These are phyloP conservation scores for Amiota minor DNA, from an alignment of 2,888 invertebrate species.

Conservation along the genomic window DNA sequence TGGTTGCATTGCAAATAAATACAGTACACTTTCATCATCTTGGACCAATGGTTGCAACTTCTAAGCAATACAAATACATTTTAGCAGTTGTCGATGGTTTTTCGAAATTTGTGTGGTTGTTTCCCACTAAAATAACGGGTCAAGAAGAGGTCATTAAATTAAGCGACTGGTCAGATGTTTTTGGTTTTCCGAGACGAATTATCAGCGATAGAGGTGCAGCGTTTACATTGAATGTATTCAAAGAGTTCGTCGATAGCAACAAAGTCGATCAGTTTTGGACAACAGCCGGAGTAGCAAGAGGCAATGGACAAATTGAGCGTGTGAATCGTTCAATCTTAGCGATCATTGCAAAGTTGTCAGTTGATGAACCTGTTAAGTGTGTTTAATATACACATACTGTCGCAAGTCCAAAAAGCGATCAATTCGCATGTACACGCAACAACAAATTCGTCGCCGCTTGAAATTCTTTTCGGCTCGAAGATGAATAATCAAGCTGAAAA, in stretches of 20 bases:
- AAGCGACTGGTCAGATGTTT: slow-evolving; percentile 16
- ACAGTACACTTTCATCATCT: slow-evolving; percentile 37
- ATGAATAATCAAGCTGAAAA: slow-evolving; percentile 19
- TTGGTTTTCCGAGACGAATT: slow-evolving; percentile 22
- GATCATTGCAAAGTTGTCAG: slow-evolving; percentile 31
- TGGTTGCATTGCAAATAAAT: slow-evolving; percentile 53
- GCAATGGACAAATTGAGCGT: slow-evolving; percentile 32
- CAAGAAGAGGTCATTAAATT: slow-evolving; percentile 23
- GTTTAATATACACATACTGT: slow-evolving; percentile 30
- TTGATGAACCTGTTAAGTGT: slow-evolving; percentile 32
- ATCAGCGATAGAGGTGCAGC: slow-evolving; percentile 32
- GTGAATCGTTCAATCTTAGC: slow-evolving; percentile 29
- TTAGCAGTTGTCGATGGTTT: slow-evolving; percentile 33
- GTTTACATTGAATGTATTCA: slow-evolving; percentile 23
- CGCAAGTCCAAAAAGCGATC: slow-evolving; percentile 24
- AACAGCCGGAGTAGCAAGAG: slow-evolving; percentile 32
- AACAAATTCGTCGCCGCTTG: slow-evolving; percentile 25
- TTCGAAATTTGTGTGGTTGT: slow-evolving; percentile 32
- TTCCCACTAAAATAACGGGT: slow-evolving; percentile 7
- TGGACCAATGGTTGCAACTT: slow-evolving; percentile 27
- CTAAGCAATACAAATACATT: slow-evolving; percentile 33
- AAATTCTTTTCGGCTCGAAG: slow-evolving; percentile 32
- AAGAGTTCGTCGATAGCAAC: slow-evolving; percentile 7
- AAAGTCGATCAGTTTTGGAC: slow-evolving; percentile 29
- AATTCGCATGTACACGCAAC: slow-evolving; percentile 31